phyloP scores from a whole-genome alignment of 2,888 invertebrate genomes.

The Drosophila aldrichi region DNA sequence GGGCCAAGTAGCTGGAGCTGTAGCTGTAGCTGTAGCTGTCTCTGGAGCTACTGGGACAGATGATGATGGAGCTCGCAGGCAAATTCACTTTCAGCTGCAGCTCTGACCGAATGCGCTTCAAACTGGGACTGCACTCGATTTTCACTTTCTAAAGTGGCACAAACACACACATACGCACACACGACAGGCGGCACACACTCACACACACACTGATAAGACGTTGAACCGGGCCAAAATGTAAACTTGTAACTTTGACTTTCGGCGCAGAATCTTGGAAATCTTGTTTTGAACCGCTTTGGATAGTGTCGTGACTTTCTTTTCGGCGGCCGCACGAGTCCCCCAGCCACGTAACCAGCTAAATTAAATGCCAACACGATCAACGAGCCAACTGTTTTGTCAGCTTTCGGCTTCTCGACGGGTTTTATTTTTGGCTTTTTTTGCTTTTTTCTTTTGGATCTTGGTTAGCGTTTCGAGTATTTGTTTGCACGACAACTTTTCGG shows the following conservation, averaged over 20 bases:
- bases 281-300: conserved; percentile 63
- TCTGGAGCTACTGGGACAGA: conserved; percentile 38
- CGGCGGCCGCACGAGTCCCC: conserved; percentile 50
- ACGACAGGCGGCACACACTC: background rate
- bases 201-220: conserved; percentile 45
- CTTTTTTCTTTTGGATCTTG: too few species aligned
- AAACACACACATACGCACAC: conserved; percentile 35
- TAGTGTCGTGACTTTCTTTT: conserved; percentile 79
- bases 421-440: conserved; percentile 18
- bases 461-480: conserved; percentile 29
- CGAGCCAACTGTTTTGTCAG: conserved; percentile 55
- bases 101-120: conserved; percentile 38
- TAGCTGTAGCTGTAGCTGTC: conserved; percentile 16
- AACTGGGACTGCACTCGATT: conserved; percentile 69
- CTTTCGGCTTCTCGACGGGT: conserved; percentile 47
- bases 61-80: conserved; percentile 18
- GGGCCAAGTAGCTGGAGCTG: conserved; percentile 12
- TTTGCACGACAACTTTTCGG: conserved; percentile 31
- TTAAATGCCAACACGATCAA: conserved; percentile 70
- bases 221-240: conserved; percentile 71
- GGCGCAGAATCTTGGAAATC: conserved; percentile 80
- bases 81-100: conserved; percentile 76
- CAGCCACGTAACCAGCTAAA: conserved; percentile 72
- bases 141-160: conserved; percentile 80
- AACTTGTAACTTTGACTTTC: conserved; percentile 80